Evolutionary conservation across 2,888 invertebrate species (phyloP), one percentile per base, ranked within the genome.

Genomic region (Chymomyza amoena): DNA sequence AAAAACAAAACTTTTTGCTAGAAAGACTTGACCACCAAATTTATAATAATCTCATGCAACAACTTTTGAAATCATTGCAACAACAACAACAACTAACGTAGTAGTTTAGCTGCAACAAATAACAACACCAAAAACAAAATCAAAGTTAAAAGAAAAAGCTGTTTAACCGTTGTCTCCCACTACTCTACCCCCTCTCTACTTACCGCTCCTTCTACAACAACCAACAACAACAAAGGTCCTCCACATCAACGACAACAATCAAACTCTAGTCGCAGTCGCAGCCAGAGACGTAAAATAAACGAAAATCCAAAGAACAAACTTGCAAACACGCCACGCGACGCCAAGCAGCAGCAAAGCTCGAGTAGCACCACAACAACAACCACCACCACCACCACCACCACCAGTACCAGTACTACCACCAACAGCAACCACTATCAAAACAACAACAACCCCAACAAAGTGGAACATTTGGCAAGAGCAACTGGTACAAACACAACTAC

Each of bases 151-250:
- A 32, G 32, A 32, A 45, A 86, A 79, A 78, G 87, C 84, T 81
- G 84, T 84, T 78, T 88, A 84, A 84, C 84, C 87, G 84, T 82
- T 82, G 81, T 60, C 80, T 83, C 86, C 83, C 83, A 85, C 86
- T 87, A 84, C 83, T 83, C 83, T 85, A 86, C 76, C 69, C 74
- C 73, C 67, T 73, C 66, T 57, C 32, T 64, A 54, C 45, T 60
- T 65, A 25, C 63, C 64, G 54, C 65, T 68, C 51, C 68, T 62
- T 63, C 64, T 71, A 52, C 66, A 60, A 72, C 56, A 61, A 64
- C 60, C 66, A 59, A 13, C 64, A 51, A 10, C 25, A 56, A 68
- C 7, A 52, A 51, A 59, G 16, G 16, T 36, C 36, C n/a, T n/a
- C n/a, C 10, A 59, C 67, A 64, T 67, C 74, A 61, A 66, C 50